phyloP scores from a whole-genome alignment of 2,888 invertebrate genomes.

The Yponomeuta plumbellus region DNA sequence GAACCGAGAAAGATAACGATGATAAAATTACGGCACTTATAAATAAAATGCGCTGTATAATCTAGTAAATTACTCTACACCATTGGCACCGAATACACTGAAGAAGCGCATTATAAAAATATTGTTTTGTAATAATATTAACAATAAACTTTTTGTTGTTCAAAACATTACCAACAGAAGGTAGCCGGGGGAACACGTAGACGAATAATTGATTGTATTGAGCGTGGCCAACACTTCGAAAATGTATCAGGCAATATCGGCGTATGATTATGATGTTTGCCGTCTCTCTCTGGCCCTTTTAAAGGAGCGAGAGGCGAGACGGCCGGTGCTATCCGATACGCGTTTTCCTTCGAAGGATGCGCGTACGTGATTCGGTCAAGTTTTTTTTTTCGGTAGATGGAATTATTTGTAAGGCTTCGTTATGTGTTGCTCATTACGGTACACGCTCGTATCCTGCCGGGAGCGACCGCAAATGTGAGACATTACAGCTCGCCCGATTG shows the following conservation, averaged over 20 bases:
- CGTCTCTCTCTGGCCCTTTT: slow-evolving; percentile 38
- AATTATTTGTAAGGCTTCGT: slow-evolving; percentile 76
- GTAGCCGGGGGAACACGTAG: slow-evolving; percentile 62
- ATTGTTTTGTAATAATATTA: slow-evolving; percentile 28
- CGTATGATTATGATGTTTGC: slow-evolving; percentile 49
- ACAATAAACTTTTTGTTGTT: slow-evolving; percentile 48
- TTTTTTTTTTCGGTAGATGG: slow-evolving; percentile 47
- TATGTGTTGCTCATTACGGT: slow-evolving; percentile 74
- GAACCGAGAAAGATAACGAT: neutral
- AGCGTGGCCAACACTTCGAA: slow-evolving; percentile 63
- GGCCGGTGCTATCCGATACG: slow-evolving; percentile 67
- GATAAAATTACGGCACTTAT: neutral
- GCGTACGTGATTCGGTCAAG: slow-evolving; percentile 71
- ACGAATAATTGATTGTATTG: slow-evolving; percentile 73
- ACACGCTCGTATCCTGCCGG: slow-evolving; percentile 72
- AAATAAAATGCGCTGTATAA: slow-evolving; percentile 1
- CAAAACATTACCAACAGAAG: slow-evolving; percentile 61
- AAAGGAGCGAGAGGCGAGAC: slow-evolving; percentile 43
- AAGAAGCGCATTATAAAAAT: slow-evolving; percentile 6
- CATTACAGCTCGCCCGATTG: slow-evolving; percentile 43
- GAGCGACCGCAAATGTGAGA: slow-evolving; percentile 70
- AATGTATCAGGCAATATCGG: slow-evolving; percentile 49
- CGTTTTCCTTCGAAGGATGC: slow-evolving; percentile 73
- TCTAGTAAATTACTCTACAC: slow-evolving; percentile 35
- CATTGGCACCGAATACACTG: slow-evolving; percentile 12